Conservation (phyloP, 2,113 vertebrate genomes). For the Panthera uncia region DNA sequence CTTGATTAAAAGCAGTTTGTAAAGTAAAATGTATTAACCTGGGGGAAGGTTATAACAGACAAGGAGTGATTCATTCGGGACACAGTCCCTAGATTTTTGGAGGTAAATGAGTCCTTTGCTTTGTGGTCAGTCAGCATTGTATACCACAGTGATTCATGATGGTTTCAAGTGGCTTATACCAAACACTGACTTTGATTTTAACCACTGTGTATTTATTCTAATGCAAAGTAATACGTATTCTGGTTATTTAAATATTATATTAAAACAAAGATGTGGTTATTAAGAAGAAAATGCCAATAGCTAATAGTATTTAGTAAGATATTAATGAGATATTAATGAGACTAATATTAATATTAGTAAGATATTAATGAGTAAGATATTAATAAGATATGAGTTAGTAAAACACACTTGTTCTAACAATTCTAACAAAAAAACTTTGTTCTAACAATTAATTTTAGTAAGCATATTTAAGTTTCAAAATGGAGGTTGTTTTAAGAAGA, state of each 20-base stretch:
- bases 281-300: neutral
- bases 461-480: neutral
- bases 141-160: neutral
- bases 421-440: neutral
- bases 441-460: conserved; percentile 15
- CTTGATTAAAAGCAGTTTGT: neutral
- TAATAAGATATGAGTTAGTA: neutral
- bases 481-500: neutral
- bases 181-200: neutral
- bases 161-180: neutral
- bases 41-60: neutral
- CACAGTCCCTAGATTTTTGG: neutral
- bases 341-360: neutral
- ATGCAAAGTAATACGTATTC: neutral
- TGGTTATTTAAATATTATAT: neutral
- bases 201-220: neutral
- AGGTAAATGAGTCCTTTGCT: neutral
- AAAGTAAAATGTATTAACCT: neutral
- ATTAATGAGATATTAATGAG: neutral
- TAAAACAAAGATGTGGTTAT: neutral
- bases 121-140: neutral
- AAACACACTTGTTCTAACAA: neutral
- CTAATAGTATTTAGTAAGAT: neutral
- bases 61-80: neutral
- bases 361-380: neutral